These are phyloP conservation scores for Anoplophora glabripennis DNA, from an alignment of 1,140 invertebrate genomes.

Conservation along the genomic window DNA sequence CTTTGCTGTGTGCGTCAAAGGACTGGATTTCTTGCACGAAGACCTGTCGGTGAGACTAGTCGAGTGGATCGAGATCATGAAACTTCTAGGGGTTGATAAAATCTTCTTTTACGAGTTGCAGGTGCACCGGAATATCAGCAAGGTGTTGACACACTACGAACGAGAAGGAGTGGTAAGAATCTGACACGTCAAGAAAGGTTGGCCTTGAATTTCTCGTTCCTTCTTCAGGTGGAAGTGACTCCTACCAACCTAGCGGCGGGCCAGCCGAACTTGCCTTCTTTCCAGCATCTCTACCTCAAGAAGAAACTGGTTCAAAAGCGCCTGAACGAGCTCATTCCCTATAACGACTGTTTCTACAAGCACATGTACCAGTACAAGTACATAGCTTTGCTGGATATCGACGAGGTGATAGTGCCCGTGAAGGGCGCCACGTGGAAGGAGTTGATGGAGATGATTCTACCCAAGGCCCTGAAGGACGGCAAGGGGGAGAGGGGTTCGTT, in stretches of 20 bases:
- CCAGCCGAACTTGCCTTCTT: constrained; percentile 83
- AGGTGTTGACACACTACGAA: constrained; percentile 81
- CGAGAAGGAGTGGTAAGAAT: constrained; percentile 58
- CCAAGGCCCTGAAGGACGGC: constrained; percentile 64
- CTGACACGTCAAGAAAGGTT: no score
- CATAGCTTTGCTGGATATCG: constrained; percentile 86
- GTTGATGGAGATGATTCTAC: constrained; percentile 69
- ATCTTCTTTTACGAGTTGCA: constrained; percentile 90
- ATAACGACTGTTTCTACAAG: constrained; percentile 95
- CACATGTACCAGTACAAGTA: constrained; percentile 86
- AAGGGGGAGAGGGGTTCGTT: constrained; percentile 74
- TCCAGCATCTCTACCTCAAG: constrained; percentile 85
- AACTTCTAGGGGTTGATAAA: constrained; percentile 84
- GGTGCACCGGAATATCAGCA: constrained; percentile 87
- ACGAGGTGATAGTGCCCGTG: constrained; percentile 90
- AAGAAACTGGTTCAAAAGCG: constrained; percentile 89
- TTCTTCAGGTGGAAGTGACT: constrained; percentile 68
- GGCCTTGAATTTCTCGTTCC: no score
- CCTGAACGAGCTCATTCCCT: constrained; percentile 93
- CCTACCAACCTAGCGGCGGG: constrained; percentile 86
- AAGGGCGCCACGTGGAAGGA: constrained; percentile 72
- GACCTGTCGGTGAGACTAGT: constrained; percentile 85
- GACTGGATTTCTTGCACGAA: constrained; percentile 85
- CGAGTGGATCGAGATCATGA: constrained; percentile 92
- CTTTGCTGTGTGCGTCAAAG: constrained; percentile 92